Percentiles rank a stretch among this genome's conserved stretches.
phyloP scores from a whole-genome alignment of 2,113 vertebrate genomes.

The Nothoprocta perdicaria region DNA sequence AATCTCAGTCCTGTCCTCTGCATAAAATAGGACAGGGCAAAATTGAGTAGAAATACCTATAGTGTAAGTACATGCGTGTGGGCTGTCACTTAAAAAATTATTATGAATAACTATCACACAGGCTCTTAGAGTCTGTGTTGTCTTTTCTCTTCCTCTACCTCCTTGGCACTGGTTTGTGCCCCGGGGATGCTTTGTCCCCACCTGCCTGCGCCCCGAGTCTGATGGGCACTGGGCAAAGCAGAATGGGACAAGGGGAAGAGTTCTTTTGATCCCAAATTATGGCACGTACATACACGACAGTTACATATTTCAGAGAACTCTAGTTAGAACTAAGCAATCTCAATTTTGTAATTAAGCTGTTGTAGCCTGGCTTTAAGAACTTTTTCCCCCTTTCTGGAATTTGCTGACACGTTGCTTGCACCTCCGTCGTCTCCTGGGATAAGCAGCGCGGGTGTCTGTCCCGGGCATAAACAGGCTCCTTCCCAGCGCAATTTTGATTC shows the following conservation, averaged over 20 bases:
- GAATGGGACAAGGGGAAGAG: not conserved
- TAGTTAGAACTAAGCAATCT: not conserved
- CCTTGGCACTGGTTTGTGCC: not conserved
- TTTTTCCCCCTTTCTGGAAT: not conserved
- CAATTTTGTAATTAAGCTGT: not conserved
- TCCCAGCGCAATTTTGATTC: slow-evolving; percentile 1
- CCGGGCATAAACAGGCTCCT: not conserved
- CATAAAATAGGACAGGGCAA: not conserved
- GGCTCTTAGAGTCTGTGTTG: not conserved
- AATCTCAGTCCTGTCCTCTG: not conserved
- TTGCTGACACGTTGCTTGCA: not conserved
- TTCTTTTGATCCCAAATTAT: not conserved
- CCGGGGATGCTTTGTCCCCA: not conserved
- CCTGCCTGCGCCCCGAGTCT: not conserved
- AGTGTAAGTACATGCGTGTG: not conserved
- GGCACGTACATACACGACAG: not conserved
- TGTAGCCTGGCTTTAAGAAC: not conserved
- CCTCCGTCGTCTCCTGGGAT: not conserved
- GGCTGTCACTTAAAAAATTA: not conserved
- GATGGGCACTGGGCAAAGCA: not conserved
- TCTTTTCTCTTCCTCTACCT: not conserved
- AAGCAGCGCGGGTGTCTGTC: not conserved
- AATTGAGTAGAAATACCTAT: not conserved
- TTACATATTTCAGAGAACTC: not conserved
- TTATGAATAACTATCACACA: not conserved